Evolutionary conservation across 2,888 invertebrate genomes (phyloP).

Genomic region (Acanthosepion esculentum): DNA sequence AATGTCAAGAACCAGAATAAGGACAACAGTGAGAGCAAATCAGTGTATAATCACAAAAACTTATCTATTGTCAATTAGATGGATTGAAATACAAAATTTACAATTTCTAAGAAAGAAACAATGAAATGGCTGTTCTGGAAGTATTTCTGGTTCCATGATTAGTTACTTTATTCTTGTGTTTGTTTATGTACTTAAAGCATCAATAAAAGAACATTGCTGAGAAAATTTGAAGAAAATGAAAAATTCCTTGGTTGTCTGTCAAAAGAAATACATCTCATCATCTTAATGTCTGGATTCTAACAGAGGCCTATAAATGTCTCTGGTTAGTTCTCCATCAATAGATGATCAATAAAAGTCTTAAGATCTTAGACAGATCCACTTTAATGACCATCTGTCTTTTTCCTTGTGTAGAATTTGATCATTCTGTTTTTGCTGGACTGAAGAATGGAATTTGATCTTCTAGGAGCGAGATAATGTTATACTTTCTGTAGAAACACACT

Average conservation of each 20-base stretch:
- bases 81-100: background rate
- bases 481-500: background rate
- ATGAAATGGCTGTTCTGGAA: background rate
- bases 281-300: background rate
- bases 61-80: background rate
- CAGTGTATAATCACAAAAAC: background rate
- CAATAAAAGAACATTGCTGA: background rate
- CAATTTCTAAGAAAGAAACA: background rate
- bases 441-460: background rate
- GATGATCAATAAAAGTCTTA: background rate
- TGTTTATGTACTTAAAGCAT: constrained; percentile 6
- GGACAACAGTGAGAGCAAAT: too few species aligned
- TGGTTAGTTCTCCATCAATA: background rate
- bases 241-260: constrained; percentile 6
- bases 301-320: background rate
- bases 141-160: background rate
- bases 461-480: background rate
- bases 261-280: background rate
- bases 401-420: background rate
- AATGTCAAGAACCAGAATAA: too few species aligned
- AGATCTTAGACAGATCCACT: background rate
- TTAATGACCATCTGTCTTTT: constrained; percentile 2
- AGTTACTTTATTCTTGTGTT: background rate
- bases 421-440: background rate
- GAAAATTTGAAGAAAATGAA: too few species aligned